A percentile compares a stretch with the other conserved stretches of the same genome.
Evolutionary conservation across 2,888 invertebrate species (phyloP).

Genomic region (Mechanitis mazaeus): DNA sequence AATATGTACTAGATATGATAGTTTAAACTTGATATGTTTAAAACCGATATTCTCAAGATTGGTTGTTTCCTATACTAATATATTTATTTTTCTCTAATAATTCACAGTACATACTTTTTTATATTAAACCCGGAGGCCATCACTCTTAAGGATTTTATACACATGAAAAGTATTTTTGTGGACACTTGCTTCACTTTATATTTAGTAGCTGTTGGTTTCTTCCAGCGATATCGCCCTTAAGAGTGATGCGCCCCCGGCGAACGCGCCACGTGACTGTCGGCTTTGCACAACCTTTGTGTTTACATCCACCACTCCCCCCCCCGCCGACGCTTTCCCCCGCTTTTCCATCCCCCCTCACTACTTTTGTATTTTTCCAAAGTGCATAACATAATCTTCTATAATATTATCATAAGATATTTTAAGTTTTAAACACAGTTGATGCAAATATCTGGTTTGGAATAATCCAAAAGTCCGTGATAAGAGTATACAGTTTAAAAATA

Average conservation of each 20-base stretch:
- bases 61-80: slow-evolving; percentile 59
- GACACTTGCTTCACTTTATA: slow-evolving; percentile 25
- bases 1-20: slow-evolving; percentile 48
- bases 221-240: slow-evolving; percentile 51
- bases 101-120: slow-evolving; percentile 18
- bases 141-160: slow-evolving; percentile 56
- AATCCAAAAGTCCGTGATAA: too few species aligned
- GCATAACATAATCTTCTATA: slow-evolving; percentile 2
- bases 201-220: slow-evolving; percentile 31
- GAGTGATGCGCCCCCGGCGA: slow-evolving; percentile 75
- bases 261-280: slow-evolving; percentile 74
- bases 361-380: slow-evolving; percentile 31
- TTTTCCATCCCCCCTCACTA: slow-evolving; percentile 37
- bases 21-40: slow-evolving; percentile 67
- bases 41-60: slow-evolving; percentile 75
- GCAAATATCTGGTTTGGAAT: neutral
- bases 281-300: slow-evolving; percentile 64
- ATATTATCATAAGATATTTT: neutral
- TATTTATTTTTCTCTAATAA: neutral
- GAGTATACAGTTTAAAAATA: too few species aligned
- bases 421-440: neutral
- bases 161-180: slow-evolving; percentile 22
- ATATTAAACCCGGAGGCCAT: slow-evolving; percentile 51
- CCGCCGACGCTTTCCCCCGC: slow-evolving; percentile 38
- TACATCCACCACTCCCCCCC: slow-evolving; percentile 52